Evolutionary conservation across 2,113 vertebrate species (phyloP), one percentile per base, ranked within the genome.

Genomic region (Tinamus guttatus): DNA sequence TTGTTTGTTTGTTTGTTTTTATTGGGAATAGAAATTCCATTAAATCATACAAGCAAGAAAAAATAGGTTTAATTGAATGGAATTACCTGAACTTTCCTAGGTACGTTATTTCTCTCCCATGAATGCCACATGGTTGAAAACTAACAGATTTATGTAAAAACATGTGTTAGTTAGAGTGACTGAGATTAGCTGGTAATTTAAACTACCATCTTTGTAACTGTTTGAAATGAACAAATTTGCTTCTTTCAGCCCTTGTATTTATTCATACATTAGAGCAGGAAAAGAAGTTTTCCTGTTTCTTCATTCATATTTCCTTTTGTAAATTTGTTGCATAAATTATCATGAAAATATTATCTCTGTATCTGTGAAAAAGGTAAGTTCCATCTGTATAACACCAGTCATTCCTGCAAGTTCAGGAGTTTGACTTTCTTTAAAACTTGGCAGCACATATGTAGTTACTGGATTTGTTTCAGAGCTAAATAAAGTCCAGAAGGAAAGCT

Each of bases 341-440:
- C 5, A 75, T 7, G 7, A 92, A 81, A 87, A 73, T 36, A 24
- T 19, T 62, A 21, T 38, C 12, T 80, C 13, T 36, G 17, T 15
- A 20, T 11, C 56, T 22, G 12, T 5, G 18, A 47, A 81, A 62
- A 90, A 52, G 40, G 43, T 87, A 92, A 56, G 24, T 38, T 92
- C 90, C 68, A 95, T 24, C 56, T 70, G 24, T 30, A 22, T 32
- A 87, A 59, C 30, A 75, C 7, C 16, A 93, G 60, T 15, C 41
- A 83, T 59, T 93, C 92, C 68, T 86, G 38, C 86, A 81, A 88
- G 69, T 93, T 81, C 45, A 92, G 36, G 45, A 83, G 47, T 90
- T 64, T 88, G n/a, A 51, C 65, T 87, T 76, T 87, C 54, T 83
- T 81, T 95, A 81, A 78, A 94, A 74, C 36, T 81, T 93, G 94